phyloP scores from a whole-genome alignment of 2,888 invertebrate species.

The Tenodera sinensis region DNA sequence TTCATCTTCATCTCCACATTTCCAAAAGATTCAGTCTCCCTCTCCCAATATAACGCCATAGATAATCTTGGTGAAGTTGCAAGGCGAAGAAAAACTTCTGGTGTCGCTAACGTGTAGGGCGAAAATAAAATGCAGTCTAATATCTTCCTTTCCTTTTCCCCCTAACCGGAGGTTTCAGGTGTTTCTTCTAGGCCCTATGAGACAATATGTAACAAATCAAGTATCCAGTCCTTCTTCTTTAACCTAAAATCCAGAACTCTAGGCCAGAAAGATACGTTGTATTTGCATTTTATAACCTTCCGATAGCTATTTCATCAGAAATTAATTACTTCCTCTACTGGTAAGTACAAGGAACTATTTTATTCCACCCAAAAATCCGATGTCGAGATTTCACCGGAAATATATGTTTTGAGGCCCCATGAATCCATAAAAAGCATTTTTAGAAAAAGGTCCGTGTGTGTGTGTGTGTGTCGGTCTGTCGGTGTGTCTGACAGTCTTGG shows the following conservation, averaged over 20 bases:
- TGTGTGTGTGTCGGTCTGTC: no score
- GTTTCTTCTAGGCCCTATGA: neutral
- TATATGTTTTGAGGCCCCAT: no score
- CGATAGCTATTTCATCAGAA: no score
- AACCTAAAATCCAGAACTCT: neutral
- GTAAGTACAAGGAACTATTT: no score
- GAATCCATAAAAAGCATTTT: no score
- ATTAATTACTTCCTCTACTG: no score
- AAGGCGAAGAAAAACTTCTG: neutral
- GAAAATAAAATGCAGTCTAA: slow-evolving; percentile 10
- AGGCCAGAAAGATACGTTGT: neutral
- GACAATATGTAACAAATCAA: neutral
- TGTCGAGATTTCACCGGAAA: no score
- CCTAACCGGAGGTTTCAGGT: neutral
- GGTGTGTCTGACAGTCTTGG: no score
- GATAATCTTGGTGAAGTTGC: slow-evolving; percentile 1
- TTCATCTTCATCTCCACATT: slow-evolving; percentile 2
- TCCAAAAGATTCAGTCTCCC: neutral
- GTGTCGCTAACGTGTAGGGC: neutral
- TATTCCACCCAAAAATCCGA: no score
- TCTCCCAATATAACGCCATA: neutral
- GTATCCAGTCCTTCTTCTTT: neutral
- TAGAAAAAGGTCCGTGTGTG: no score
- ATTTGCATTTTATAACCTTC: neutral
- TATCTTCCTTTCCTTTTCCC: neutral